phyloP scores from a whole-genome alignment of 2,888 invertebrate species.

The Cerastis rubricosa region DNA sequence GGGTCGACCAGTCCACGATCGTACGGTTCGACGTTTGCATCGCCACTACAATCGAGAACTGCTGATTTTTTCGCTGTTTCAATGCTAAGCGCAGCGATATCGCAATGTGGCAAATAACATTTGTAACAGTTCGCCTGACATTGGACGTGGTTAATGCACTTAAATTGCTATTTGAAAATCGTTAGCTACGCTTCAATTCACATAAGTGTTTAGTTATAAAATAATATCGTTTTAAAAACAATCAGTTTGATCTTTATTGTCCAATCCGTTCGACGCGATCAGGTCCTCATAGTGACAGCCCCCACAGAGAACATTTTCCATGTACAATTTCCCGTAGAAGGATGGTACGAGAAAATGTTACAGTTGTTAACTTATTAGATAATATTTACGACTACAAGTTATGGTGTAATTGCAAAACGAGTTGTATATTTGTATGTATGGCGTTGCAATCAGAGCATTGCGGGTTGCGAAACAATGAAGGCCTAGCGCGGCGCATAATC shows the following conservation, averaged over 20 bases:
- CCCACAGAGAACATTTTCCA: not conserved
- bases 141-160: constrained; percentile 73
- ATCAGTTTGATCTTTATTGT: constrained; percentile 7
- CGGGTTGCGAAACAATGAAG: constrained; percentile 87
- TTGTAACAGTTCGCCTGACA: constrained; percentile 74
- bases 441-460: constrained; percentile 89
- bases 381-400: constrained; percentile 64
- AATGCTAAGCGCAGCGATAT: constrained; percentile 77
- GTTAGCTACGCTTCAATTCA: constrained; percentile 58
- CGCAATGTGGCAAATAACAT: constrained; percentile 75
- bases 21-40: constrained; percentile 77
- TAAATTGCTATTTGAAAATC: constrained; percentile 67
- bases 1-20: constrained; percentile 85
- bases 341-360: constrained; percentile 34
- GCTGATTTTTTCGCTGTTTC: constrained; percentile 82
- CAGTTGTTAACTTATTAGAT: constrained; percentile 56
- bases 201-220: constrained; percentile 46
- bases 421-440: constrained; percentile 77
- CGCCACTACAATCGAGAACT: constrained; percentile 73
- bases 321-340: constrained; percentile 11
- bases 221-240: constrained; percentile 37
- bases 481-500: constrained; percentile 80
- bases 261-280: not conserved
- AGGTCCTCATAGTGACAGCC: too few species aligned
- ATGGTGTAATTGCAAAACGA: constrained; percentile 81